These are phyloP conservation scores for Gulo gulo DNA, from an alignment of 2,113 vertebrate species.

Conservation along the genomic window DNA sequence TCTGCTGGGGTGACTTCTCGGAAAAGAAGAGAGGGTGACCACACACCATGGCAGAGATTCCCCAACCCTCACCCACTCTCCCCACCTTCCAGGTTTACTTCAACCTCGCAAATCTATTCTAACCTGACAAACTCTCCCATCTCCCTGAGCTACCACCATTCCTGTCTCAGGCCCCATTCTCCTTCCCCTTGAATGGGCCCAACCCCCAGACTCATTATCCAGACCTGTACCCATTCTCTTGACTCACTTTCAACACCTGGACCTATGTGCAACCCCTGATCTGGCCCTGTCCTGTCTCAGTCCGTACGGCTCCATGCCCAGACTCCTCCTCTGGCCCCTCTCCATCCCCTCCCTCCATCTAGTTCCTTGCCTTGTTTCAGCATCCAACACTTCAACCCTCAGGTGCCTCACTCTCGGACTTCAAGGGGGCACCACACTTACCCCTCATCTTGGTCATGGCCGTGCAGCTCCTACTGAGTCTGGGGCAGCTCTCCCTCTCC, in stretches of 20 bases:
- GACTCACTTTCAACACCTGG: not conserved
- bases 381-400: not conserved
- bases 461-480: not conserved
- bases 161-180: not conserved
- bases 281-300: not conserved
- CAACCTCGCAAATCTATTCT: not conserved
- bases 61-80: not conserved
- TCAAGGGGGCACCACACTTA: conserved; percentile 13
- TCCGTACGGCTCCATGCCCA: not conserved
- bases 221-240: not conserved
- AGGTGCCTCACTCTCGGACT: not conserved
- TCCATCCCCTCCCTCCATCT: not conserved
- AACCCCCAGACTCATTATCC: not conserved
- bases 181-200: not conserved
- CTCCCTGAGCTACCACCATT: not conserved
- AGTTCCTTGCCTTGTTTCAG: not conserved
- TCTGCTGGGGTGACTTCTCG: not conserved
- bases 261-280: not conserved
- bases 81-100: not conserved
- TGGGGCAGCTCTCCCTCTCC: not conserved
- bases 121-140: not conserved
- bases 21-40: not conserved
- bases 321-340: not conserved
- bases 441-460: conserved; percentile 2
- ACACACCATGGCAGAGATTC: not conserved